These are phyloP conservation scores for Phrynocephalus versicolor DNA, from an alignment of 2,113 vertebrate genomes.

Conservation along the genomic window DNA sequence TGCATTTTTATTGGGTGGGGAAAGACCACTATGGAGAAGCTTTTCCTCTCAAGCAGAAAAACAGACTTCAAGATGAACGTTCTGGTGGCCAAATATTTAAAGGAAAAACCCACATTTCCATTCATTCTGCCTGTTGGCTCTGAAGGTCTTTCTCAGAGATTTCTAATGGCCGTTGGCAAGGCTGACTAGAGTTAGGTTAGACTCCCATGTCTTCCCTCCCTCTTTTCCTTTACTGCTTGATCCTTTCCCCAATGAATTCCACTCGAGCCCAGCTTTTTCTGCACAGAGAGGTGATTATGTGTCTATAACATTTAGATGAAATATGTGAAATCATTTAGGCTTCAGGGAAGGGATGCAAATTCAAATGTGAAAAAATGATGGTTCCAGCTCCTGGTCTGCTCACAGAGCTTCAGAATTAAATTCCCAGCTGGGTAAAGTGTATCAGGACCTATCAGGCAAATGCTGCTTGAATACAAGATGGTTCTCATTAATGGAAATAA, in stretches of 20 bases:
- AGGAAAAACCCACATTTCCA: neutral
- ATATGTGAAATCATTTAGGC: constrained; percentile 30
- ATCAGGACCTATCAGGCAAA: constrained; percentile 11
- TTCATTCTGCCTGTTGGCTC: neutral
- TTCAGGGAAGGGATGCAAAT: constrained; percentile 25
- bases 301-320: constrained; percentile 42
- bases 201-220: neutral
- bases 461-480: neutral
- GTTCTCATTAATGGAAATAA: neutral
- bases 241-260: constrained; percentile 32
- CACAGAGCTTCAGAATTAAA: constrained; percentile 31
- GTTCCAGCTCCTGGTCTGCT: constrained; percentile 39
- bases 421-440: constrained; percentile 14
- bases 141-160: neutral
- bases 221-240: neutral
- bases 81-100: neutral
- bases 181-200: neutral
- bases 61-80: neutral
- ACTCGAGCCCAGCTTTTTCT: constrained; percentile 46
- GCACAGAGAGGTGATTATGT: constrained; percentile 20
- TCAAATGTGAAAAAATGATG: neutral
- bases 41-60: constrained; percentile 53
- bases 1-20: neutral
- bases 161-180: constrained; percentile 5
- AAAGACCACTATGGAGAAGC: neutral